Percentiles rank a stretch among this genome's conserved stretches.
phyloP scores from a whole-genome alignment of 2,113 vertebrate genomes.

The Sylvilagus bachmani region DNA sequence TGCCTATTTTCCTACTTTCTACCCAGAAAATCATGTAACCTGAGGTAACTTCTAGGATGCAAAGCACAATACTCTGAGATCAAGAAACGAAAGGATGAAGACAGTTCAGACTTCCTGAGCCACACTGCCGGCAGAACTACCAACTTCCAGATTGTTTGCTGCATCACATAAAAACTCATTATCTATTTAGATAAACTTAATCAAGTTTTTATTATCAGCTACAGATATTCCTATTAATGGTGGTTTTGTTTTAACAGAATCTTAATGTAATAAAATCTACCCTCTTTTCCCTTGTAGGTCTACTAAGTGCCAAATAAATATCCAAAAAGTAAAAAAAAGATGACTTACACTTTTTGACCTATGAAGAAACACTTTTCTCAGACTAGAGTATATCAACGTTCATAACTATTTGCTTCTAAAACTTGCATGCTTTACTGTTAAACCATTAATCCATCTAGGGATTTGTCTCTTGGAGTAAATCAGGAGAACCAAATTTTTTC shows the following conservation, averaged over 20 bases:
- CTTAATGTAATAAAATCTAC: constrained; percentile 11
- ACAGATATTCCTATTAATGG: background rate
- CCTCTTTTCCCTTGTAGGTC: background rate
- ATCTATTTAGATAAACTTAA: background rate
- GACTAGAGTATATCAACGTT: background rate
- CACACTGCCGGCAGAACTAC: no score
- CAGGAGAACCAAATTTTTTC: background rate
- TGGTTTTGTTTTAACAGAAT: background rate
- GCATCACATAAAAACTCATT: background rate
- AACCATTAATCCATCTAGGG: background rate
- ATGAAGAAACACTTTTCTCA: background rate
- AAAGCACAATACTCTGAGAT: background rate
- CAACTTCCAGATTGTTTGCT: background rate
- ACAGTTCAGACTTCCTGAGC: background rate
- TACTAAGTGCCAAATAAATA: background rate
- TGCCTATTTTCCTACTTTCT: background rate
- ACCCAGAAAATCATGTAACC: background rate
- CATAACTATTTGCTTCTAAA: background rate
- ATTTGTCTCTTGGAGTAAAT: background rate
- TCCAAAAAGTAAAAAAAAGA: background rate
- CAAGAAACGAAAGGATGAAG: background rate
- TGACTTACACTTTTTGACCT: constrained; percentile 13
- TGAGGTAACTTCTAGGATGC: background rate
- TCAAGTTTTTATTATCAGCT: background rate
- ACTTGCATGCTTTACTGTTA: background rate